Percentiles rank a stretch among this genome's conserved stretches.
These are phyloP conservation scores for Perca flavescens DNA, from an alignment of 2,113 vertebrate genomes.

Conservation along the genomic window DNA sequence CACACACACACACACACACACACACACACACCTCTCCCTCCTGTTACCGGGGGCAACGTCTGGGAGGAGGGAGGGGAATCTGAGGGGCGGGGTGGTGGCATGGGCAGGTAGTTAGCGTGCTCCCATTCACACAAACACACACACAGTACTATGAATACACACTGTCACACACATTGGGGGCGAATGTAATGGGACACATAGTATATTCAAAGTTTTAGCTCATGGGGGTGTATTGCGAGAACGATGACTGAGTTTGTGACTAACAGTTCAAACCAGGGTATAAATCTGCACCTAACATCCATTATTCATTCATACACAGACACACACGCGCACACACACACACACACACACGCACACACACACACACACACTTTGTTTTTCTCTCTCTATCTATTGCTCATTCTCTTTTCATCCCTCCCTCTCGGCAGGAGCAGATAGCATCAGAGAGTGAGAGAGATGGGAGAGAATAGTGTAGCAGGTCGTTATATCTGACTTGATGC, in stretches of 20 bases:
- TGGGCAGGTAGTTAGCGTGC: constrained; percentile 63
- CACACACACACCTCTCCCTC: constrained; percentile 10
- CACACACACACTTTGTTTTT: constrained; percentile 3
- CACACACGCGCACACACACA: not conserved
- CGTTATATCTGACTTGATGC: constrained; percentile 30
- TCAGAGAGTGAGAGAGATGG: constrained; percentile 31
- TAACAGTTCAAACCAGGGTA: constrained; percentile 44
- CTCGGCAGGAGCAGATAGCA: constrained; percentile 45
- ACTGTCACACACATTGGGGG: not conserved
- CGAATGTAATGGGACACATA: not conserved
- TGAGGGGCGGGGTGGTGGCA: constrained; percentile 52
- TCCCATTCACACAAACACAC: not conserved
- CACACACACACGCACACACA: not conserved
- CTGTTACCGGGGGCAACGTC: constrained; percentile 76
- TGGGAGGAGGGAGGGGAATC: constrained; percentile 57
- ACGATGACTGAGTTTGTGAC: constrained; percentile 42
- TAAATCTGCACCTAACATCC: constrained; percentile 44
- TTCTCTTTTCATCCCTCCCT: constrained; percentile 25
- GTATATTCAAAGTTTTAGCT: constrained; percentile 11
- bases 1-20: not conserved
- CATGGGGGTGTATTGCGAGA: constrained; percentile 1
- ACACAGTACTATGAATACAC: not conserved
- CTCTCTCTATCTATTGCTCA: constrained; percentile 24
- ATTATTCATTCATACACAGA: constrained; percentile 47
- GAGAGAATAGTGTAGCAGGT: constrained; percentile 24